Conservation (phyloP, 2,797 vertebrate species). For the Eurystomus glaucurus region DNA sequence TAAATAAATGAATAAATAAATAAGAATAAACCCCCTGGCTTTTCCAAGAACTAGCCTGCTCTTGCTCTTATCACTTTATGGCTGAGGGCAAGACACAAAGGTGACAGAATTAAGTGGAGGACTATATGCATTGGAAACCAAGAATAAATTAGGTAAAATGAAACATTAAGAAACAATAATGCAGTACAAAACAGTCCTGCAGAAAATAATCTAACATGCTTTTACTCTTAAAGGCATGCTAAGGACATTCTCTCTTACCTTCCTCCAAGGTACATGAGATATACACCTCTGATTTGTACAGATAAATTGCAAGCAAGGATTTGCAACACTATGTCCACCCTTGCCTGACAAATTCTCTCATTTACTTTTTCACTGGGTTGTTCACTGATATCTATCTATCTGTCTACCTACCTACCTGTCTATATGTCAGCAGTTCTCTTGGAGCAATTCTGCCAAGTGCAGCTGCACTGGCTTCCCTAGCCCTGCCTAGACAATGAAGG, state of each 20-base stretch:
- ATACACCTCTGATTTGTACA: not conserved
- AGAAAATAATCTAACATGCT: not conserved
- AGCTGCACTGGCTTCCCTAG: not conserved
- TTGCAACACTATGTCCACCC: not conserved
- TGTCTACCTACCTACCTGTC: not conserved
- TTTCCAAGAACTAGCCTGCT: not conserved
- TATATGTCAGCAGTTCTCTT: not conserved
- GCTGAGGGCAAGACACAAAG: not conserved
- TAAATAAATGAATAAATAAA: not conserved
- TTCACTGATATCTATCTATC: not conserved
- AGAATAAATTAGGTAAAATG: not conserved
- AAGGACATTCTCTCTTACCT: not conserved
- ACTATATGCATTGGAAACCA: not conserved
- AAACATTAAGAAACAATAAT: not conserved
- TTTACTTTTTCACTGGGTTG: not conserved
- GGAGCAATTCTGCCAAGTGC: not conserved
- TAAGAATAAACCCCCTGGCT: not conserved
- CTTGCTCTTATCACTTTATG: not conserved
- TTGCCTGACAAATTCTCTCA: not conserved
- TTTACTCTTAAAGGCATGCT: not conserved
- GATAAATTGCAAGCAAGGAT: not conserved
- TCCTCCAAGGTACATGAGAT: not conserved
- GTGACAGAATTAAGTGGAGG: not conserved
- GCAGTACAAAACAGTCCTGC: not conserved
- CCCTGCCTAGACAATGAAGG: not conserved